A percentile compares a stretch with the other conserved stretches of the same genome.
Conservation (phyloP, 2,888 invertebrate genomes). For the Venusia cambrica region DNA sequence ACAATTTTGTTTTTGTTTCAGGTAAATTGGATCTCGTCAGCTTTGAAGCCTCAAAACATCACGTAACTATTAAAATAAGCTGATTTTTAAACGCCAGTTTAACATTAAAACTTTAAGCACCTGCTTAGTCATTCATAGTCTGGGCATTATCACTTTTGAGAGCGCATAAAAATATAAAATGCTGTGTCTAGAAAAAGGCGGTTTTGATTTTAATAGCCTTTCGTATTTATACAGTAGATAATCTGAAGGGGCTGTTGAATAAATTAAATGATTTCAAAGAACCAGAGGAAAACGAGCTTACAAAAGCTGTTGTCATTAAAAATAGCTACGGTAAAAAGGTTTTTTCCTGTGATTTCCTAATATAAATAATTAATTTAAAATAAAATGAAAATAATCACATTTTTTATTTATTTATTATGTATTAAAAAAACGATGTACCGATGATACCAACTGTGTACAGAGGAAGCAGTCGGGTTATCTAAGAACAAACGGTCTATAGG, state of each 20-base stretch:
- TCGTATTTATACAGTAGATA: constrained; percentile 7
- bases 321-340: too few relatives aligned
- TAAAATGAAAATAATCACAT: too few relatives aligned
- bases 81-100: constrained; percentile 21
- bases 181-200: constrained; percentile 20
- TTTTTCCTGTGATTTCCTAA: too few relatives aligned
- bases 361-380: too few relatives aligned
- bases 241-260: constrained; percentile 2
- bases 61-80: constrained; percentile 31
- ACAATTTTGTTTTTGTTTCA: constrained; percentile 16
- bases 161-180: constrained; percentile 25
- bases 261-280: neutral
- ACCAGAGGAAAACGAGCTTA: neutral
- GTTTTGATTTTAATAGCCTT: constrained; percentile 18
- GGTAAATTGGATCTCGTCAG: constrained; percentile 26
- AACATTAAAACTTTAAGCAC: constrained; percentile 21
- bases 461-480: too few relatives aligned
- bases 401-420: too few relatives aligned
- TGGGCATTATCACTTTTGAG: constrained; percentile 24
- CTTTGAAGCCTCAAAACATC: constrained; percentile 22
- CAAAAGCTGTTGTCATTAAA: too few relatives aligned
- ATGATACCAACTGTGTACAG: too few relatives aligned
- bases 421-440: too few relatives aligned
- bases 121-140: constrained; percentile 27
- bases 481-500: too few relatives aligned